A percentile compares a stretch with the other conserved stretches of the same genome.
Conservation (phyloP, 2,888 invertebrate species). For the Miltochrista miniata region DNA sequence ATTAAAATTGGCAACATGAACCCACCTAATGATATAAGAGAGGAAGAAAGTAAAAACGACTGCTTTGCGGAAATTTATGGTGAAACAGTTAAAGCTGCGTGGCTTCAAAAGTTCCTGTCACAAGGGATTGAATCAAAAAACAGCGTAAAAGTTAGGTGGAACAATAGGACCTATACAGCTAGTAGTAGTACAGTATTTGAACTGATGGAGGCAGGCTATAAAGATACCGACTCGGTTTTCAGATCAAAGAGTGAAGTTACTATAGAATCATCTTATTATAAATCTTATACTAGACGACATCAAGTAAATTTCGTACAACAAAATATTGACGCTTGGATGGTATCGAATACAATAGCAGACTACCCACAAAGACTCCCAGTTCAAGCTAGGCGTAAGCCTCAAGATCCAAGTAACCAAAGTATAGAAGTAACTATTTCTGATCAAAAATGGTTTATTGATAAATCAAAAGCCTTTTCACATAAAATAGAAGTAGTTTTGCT, state of each 20-base stretch:
- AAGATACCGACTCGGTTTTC: constrained; percentile 50
- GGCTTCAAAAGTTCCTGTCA: constrained; percentile 58
- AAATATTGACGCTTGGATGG: constrained; percentile 70
- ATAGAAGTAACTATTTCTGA: constrained; percentile 50
- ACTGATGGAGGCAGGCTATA: constrained; percentile 60
- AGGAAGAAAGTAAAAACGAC: constrained; percentile 10
- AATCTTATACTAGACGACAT: constrained; percentile 39
- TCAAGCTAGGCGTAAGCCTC: constrained; percentile 18
- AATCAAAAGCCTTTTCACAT: constrained; percentile 58
- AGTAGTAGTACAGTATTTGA: constrained; percentile 68
- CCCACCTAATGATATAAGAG: constrained; percentile 20
- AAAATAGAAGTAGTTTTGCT: constrained; percentile 62
- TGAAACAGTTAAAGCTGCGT: constrained; percentile 49
- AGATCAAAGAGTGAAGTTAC: constrained; percentile 59
- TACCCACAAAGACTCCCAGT: constrained; percentile 28
- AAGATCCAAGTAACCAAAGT: constrained; percentile 31
- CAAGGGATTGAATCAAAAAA: constrained; percentile 53
- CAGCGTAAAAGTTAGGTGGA: constrained; percentile 66
- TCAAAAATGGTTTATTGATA: constrained; percentile 61
- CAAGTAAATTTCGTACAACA: constrained; percentile 54
- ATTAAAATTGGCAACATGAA: constrained; percentile 48
- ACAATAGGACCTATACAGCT: constrained; percentile 58
- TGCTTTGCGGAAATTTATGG: constrained; percentile 32
- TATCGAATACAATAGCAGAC: constrained; percentile 53
- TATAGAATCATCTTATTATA: constrained; percentile 44